Evolutionary conservation across 1,140 invertebrate genomes (phyloP).

Genomic region (Galleria mellonella): DNA sequence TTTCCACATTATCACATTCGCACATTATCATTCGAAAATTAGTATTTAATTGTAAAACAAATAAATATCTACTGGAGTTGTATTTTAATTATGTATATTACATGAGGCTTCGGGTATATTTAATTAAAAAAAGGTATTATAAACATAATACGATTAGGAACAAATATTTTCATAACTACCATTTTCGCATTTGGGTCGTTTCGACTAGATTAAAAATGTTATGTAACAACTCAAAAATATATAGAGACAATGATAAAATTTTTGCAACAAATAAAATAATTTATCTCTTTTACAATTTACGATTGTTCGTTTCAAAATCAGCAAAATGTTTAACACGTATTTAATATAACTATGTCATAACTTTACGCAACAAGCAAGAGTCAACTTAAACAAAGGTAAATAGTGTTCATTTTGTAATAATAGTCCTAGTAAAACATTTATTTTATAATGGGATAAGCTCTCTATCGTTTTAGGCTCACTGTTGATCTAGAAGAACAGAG

Average conservation of each 20-base stretch:
- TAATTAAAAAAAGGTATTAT: slow-evolving; percentile 24
- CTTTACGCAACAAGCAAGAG: slow-evolving; percentile 58
- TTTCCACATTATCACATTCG: slow-evolving; percentile 46
- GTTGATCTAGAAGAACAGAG: slow-evolving; percentile 44
- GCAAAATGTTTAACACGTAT: slow-evolving; percentile 46
- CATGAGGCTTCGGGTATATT: slow-evolving; percentile 33
- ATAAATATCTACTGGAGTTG: slow-evolving; percentile 37
- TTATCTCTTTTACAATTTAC: slow-evolving; percentile 23
- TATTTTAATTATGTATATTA: slow-evolving; percentile 24
- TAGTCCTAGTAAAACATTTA: slow-evolving; percentile 69
- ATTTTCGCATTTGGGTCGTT: slow-evolving; percentile 48
- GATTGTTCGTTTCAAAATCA: slow-evolving; percentile 30
- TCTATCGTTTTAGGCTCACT: slow-evolving; percentile 66
- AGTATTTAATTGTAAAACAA: slow-evolving; percentile 32
- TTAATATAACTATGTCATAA: slow-evolving; percentile 52
- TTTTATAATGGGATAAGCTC: slow-evolving; percentile 63
- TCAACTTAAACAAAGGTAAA: slow-evolving; percentile 68
- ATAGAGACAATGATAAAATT: slow-evolving; percentile 31
- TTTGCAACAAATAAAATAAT: slow-evolving; percentile 38
- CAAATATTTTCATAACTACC: slow-evolving; percentile 40
- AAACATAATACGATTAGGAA: slow-evolving; percentile 28
- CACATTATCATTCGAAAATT: slow-evolving; percentile 38
- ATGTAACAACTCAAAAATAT: slow-evolving; percentile 28
- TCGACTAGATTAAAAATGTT: slow-evolving; percentile 57
- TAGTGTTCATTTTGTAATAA: slow-evolving; percentile 56